phyloP scores from a whole-genome alignment of 2,888 invertebrate species.

The Meiosimyza decipiens region DNA sequence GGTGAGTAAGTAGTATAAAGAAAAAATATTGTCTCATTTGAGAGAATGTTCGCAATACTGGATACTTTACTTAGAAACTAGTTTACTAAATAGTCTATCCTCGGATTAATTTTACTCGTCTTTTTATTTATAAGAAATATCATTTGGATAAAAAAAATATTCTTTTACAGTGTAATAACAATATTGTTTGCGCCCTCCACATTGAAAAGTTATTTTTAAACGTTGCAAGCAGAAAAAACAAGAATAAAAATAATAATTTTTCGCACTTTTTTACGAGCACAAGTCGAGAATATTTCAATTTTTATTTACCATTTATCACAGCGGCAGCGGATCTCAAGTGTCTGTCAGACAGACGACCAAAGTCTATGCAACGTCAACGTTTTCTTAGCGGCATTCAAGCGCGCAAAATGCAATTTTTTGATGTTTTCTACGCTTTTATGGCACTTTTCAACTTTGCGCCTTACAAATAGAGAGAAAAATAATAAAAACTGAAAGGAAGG shows the following conservation, averaged over 20 bases:
- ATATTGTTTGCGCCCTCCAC: neutral
- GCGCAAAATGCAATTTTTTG: slow-evolving; percentile 27
- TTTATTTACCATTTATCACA: slow-evolving; percentile 41
- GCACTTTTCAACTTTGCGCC: slow-evolving; percentile 32
- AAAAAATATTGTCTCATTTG: too few relatives aligned
- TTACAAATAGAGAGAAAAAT: slow-evolving; percentile 23
- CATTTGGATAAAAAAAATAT: too few relatives aligned
- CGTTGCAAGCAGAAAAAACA: neutral
- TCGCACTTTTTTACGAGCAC: slow-evolving; percentile 33
- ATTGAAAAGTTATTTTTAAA: slow-evolving; percentile 16
- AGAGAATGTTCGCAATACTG: too few relatives aligned
- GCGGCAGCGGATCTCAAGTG: neutral
- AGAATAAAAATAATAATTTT: slow-evolving; percentile 20
- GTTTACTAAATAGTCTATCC: too few relatives aligned
- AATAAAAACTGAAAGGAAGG: slow-evolving; percentile 33
- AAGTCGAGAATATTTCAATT: slow-evolving; percentile 28
- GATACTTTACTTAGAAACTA: too few relatives aligned
- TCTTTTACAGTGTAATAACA: slow-evolving; percentile 9
- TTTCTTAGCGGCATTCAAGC: neutral
- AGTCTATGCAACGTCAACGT: neutral
- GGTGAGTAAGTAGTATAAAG: too few relatives aligned
- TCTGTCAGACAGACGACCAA: slow-evolving; percentile 2
- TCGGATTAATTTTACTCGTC: too few relatives aligned
- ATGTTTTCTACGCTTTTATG: slow-evolving; percentile 36
- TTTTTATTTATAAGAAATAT: too few relatives aligned